Base-by-base conservation (phyloP, 2,113 vertebrate species). In the Columba livia region DNA sequence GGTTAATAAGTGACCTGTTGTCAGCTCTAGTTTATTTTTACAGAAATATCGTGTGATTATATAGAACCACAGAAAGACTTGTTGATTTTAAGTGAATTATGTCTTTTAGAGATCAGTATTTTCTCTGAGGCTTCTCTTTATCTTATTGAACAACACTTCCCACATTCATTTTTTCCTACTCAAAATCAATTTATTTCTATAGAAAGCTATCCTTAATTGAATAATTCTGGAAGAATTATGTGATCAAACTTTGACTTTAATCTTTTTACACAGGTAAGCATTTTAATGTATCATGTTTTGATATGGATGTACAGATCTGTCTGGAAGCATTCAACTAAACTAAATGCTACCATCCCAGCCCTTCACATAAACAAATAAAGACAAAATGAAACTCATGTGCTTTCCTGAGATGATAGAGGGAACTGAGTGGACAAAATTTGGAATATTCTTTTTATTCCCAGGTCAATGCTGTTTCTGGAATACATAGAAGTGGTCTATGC, bases 401-500 rank as follows among this genome's bases (percentile, higher is more conserved):
- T 18, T 69, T 10, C 6, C 13, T 31, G 3, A 51, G 32, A 32
- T 23, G 5, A 75, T 21, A 66, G 42, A 82, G 11, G 3, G 38
- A 62, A 62, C 21, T 40, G 58, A 75, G 25, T 50, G 18, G n/a
- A 14, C 8, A 91, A 26, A 58, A 80, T 32, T 21, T 6, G 4
- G 18, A 83, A 72, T 36, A 75, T 32, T 85, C 11, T 79, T 75
- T 74, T 75, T n/a, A 54, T 50, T 87, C 15, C 14, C 47, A 64
- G 3, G 3, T 51, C 31, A 57, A 2, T 38, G 5, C 3, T 80
- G 8, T 66, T 93, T 19, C 25, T 2, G 1, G n/a, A 65, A 28
- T 16, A 79, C 0, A 0, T 11, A 50, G 25, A 64, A 58, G 10
- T 47, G 10, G 3, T 36, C 73, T 74, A 9, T 74, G 9, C 3